Evolutionary conservation across 2,797 vertebrate species (phyloP), one percentile per base, ranked within the genome.

Genomic region (Schizothorax lantsangensis): DNA sequence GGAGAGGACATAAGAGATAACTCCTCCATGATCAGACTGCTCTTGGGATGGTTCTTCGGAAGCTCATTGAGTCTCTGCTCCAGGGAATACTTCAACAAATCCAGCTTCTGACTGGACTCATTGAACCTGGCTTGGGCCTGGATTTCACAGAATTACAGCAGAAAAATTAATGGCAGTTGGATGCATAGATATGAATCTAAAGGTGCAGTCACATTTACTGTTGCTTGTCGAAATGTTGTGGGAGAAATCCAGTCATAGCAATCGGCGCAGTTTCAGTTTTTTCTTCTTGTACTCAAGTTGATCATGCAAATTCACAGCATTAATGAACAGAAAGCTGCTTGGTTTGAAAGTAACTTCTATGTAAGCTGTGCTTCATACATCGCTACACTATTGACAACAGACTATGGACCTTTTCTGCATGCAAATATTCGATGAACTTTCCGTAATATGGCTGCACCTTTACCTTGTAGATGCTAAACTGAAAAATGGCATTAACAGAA

Each of bases 81-180:
- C 94, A 97, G 92, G 59, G 97, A 97, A 92, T 96, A 97, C 86
- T 97, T 97, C 91, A 97, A 93, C 87, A 97, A 96, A 87, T 97
- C 96, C 93, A 97, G 81, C 94, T 97, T 97, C 94, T 97, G 97
- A 92, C 95, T 97, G 88, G 96, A 97, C 88, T 97, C 96, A 91
- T 97, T 97, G 93, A 97, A 97, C 93, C 96, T 95, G 85, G 97
- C 95, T 94, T 97, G 97, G 1, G 97, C 97, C 97, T 97, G 94
- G 21, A 84, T 68, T 69, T 30, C 36, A 79, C 23, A 57, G 92
- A 47, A 94, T 94, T 93, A 94, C 69, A 7, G 54, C 2, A 17
- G 74, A 40, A 36, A 26, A n/a, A 12, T 47, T 15, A 64, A 36
- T 17, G 5, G 26, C 7, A 83, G 52, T 21, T 47, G 8, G 45